phyloP scores from a whole-genome alignment of 2,113 vertebrate species.

The Mormyrus lacerda region DNA sequence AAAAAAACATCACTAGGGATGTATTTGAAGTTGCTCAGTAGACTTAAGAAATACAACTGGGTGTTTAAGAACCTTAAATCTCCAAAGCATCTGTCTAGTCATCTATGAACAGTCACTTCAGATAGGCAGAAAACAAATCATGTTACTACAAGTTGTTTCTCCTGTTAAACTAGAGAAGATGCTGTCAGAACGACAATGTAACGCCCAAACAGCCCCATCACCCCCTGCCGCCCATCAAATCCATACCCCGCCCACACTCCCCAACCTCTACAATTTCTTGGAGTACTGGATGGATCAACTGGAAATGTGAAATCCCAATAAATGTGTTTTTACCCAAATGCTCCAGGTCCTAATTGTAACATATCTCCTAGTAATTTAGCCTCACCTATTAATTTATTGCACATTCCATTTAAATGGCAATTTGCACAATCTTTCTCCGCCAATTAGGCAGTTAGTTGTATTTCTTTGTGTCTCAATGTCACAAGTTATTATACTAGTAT shows the following conservation, averaged over 20 bases:
- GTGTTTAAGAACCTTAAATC: not conserved
- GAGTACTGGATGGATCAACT: not conserved
- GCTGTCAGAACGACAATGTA: not conserved
- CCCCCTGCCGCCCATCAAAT: not conserved
- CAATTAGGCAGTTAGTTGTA: not conserved
- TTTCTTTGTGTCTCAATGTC: not conserved
- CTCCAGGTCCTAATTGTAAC: not conserved
- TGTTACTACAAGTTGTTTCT: not conserved
- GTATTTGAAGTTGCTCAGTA: not conserved
- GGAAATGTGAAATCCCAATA: not conserved
- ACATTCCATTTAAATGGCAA: not conserved
- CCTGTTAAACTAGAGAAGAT: not conserved
- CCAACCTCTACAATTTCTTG: not conserved
- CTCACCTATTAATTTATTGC: not conserved
- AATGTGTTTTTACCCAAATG: not conserved
- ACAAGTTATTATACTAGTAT: not conserved
- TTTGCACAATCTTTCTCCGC: not conserved
- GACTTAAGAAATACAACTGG: not conserved
- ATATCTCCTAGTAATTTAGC: too few relatives aligned
- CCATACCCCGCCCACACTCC: not conserved
- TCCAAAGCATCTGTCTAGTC: not conserved
- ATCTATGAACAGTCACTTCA: not conserved
- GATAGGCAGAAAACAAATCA: not conserved
- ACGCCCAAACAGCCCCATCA: not conserved
- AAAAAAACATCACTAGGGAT: not conserved